A percentile compares a stretch with the other conserved stretches of the same genome.
phyloP scores from a whole-genome alignment of 1,140 invertebrate genomes.

The Homalodisca vitripennis region DNA sequence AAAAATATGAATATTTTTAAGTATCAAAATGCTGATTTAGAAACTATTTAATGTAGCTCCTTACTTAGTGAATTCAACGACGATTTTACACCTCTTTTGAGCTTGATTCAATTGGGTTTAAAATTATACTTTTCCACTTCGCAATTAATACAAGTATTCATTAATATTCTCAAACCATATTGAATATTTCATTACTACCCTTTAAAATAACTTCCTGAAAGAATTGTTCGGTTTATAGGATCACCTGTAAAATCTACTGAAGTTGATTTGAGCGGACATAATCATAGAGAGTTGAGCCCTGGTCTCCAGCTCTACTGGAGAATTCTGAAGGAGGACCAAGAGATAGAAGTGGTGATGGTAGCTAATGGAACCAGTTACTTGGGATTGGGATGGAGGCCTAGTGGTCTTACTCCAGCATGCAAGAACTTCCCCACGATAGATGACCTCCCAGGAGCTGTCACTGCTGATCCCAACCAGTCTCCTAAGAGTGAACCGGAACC shows the following conservation, averaged over 20 bases:
- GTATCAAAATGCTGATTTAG: too few relatives aligned
- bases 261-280: conserved; percentile 66
- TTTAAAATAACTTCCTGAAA: too few relatives aligned
- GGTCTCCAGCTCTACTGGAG: conserved; percentile 80
- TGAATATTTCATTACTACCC: too few relatives aligned
- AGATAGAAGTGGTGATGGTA: conserved; percentile 81
- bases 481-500: conserved; percentile 47
- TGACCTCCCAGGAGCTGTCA: conserved; percentile 46
- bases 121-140: too few relatives aligned
- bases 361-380: conserved; percentile 84
- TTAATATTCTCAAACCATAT: too few relatives aligned
- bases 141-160: too few relatives aligned
- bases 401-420: conserved; percentile 65
- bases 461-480: conserved; percentile 45
- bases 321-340: conserved; percentile 72
- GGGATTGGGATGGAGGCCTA: conserved; percentile 82
- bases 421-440: conserved; percentile 67
- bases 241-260: conserved; percentile 63
- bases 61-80: too few relatives aligned
- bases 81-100: too few relatives aligned
- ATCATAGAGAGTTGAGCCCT: conserved; percentile 65
- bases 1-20: too few relatives aligned
- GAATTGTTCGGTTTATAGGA: conserved; percentile 57
- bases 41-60: too few relatives aligned
- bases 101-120: too few relatives aligned